A percentile compares a stretch with the other conserved stretches of the same genome.
phyloP scores from a whole-genome alignment of 2,888 invertebrate species.

The Acrobasis repandana region DNA sequence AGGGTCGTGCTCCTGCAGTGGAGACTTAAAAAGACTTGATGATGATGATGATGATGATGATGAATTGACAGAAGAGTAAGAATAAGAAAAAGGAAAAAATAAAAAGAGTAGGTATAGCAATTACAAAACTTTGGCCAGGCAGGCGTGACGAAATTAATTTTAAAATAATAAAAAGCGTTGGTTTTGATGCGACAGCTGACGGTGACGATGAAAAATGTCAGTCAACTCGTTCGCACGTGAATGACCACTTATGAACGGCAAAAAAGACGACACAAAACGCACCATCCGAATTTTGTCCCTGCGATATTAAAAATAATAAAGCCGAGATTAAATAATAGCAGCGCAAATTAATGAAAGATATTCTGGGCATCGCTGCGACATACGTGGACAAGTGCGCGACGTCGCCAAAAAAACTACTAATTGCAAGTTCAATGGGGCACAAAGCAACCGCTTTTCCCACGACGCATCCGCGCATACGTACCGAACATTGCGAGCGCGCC shows the following conservation, averaged over 20 bases:
- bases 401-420: conserved; percentile 71
- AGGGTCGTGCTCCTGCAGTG: too few species aligned
- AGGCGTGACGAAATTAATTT: conserved; percentile 31
- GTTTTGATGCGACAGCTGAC: conserved; percentile 52
- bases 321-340: conserved; percentile 48
- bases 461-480: conserved; percentile 70
- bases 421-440: conserved; percentile 77
- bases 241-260: conserved; percentile 60
- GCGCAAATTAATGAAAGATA: conserved; percentile 71
- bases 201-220: conserved; percentile 68
- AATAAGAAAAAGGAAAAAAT: conserved; percentile 26
- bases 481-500: conserved; percentile 75
- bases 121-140: conserved; percentile 30
- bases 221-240: conserved; percentile 65
- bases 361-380: conserved; percentile 72
- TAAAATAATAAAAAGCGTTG: conserved; percentile 41
- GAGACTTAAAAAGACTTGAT: too few species aligned
- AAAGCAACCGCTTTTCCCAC: conserved; percentile 80
- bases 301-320: conserved; percentile 36
- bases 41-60: too few species aligned
- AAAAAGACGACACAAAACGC: conserved; percentile 52
- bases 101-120: conserved; percentile 29
- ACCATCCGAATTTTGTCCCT: conserved; percentile 42
- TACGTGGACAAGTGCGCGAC: conserved; percentile 66
- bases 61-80: too few species aligned